phyloP scores from a whole-genome alignment of 2,888 invertebrate species.

The Abrostola tripartita region DNA sequence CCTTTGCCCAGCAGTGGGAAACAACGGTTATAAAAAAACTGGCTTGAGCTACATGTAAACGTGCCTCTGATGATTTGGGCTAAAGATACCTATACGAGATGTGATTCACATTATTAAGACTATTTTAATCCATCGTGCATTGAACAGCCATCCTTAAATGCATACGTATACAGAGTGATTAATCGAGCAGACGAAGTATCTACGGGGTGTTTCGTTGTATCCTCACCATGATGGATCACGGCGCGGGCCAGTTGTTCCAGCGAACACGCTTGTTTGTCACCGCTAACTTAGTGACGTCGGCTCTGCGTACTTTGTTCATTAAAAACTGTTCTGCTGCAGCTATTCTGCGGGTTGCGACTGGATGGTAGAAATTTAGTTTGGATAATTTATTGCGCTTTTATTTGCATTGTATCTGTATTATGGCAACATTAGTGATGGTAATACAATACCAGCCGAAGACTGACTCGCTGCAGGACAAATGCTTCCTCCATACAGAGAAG shows the following conservation, averaged over 20 bases:
- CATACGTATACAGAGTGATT: conserved; percentile 75
- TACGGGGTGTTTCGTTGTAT: conserved; percentile 77
- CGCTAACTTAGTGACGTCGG: conserved; percentile 39
- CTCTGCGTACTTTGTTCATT: conserved; percentile 1
- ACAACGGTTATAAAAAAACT: too few relatives aligned
- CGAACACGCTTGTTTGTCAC: conserved; percentile 51
- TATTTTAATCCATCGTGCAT: conserved; percentile 18
- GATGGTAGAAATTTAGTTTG: background rate
- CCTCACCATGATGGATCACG: conserved; percentile 79
- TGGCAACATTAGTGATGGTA: too few relatives aligned
- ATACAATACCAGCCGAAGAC: background rate
- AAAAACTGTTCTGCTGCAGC: conserved; percentile 14
- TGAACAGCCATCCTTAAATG: conserved; percentile 60
- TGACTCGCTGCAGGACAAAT: too few relatives aligned
- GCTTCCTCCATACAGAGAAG: too few relatives aligned
- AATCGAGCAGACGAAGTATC: conserved; percentile 79
- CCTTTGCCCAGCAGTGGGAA: too few relatives aligned
- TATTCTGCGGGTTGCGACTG: background rate
- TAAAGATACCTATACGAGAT: background rate
- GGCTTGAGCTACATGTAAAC: too few relatives aligned
- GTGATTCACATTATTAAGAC: background rate
- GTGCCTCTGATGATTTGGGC: too few relatives aligned
- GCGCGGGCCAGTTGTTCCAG: conserved; percentile 60
- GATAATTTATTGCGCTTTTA: too few relatives aligned
- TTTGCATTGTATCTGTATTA: too few relatives aligned